Evolutionary conservation across 2,888 invertebrate genomes (phyloP), one percentile per base, ranked within the genome.

Genomic region (Ethmia dodecea): DNA sequence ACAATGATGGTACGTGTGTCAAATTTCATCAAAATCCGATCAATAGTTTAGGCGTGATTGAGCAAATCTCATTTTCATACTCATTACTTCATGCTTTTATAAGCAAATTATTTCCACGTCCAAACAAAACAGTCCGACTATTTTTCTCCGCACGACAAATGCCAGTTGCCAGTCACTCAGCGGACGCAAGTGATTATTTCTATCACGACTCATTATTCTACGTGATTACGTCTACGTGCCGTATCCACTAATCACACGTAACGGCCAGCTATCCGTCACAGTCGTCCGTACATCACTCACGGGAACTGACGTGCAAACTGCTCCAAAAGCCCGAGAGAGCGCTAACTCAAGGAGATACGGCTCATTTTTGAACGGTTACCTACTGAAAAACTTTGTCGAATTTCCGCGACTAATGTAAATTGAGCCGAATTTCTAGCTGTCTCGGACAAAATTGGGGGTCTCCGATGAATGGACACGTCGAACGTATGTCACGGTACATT

Each of bases 401-500:
- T 47, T 42, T 49, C 52, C 43, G 38, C 42, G 54, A 45, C 79
- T 61, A 68, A 39, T 55, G 22, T 49, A 53, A 42, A 27, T 32
- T 52, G 77, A 69, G 14, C 76, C 48, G 20, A 40, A 39, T 43
- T 31, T 45, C 41, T 22, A 16, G 36, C 43, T 31, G 31, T 29
- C 33, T 20, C 33, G 31, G 16, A 28, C 28, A 15, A 32, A 36
- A 33, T 22, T 28, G 22, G 31, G 25, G 73, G 43, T 69, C 76
- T 44, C 31, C 27, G 41, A 43, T 36, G 13, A 25, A 26, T 68
- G 71, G 71, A 47, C 48, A 43, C 40, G 52, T 67, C 63, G 55
- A 53, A 63, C 74, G 74, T 80, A 80, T 77, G 81, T 78, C 81
- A 77, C 71, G 72, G 69, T 67, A 70, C 66, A 78, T 80, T 84